phyloP scores from a whole-genome alignment of 2,113 vertebrate genomes.

The Archocentrus centrarchus region DNA sequence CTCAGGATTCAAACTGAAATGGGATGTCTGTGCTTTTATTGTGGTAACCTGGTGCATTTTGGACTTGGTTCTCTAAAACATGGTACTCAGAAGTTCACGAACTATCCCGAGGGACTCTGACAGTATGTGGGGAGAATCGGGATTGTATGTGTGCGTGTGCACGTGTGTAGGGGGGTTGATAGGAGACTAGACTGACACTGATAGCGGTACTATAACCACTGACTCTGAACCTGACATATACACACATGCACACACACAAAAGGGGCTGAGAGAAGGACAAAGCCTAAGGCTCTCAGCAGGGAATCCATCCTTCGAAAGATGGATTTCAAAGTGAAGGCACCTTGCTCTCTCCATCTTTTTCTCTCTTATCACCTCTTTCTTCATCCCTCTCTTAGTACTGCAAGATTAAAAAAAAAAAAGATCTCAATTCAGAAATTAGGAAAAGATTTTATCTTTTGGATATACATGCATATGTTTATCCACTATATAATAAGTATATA shows the following conservation, averaged over 20 bases:
- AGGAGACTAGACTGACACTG: constrained; percentile 63
- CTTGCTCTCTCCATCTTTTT: constrained; percentile 35
- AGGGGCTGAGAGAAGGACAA: constrained; percentile 65
- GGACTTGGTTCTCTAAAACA: constrained; percentile 17
- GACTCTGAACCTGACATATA: constrained; percentile 50
- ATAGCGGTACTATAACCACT: constrained; percentile 58
- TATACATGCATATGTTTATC: neutral
- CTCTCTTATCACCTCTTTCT: constrained; percentile 50
- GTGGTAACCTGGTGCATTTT: constrained; percentile 12
- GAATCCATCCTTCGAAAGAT: constrained; percentile 71
- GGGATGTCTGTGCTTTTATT: constrained; percentile 30
- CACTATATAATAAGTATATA: neutral
- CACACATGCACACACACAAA: constrained; percentile 23
- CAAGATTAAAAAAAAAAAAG: constrained; percentile 38
- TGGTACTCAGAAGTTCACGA: constrained; percentile 46
- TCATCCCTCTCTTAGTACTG: constrained; percentile 31
- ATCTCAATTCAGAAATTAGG: constrained; percentile 38
- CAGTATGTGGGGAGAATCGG: constrained; percentile 18
- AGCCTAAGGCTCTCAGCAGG: constrained; percentile 70
- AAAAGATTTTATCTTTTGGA: constrained; percentile 11
- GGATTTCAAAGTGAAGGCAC: constrained; percentile 69
- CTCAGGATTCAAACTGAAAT: constrained; percentile 18
- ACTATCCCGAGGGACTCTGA: constrained; percentile 51
- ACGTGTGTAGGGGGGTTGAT: constrained; percentile 8
- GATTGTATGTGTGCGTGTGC: neutral